phyloP scores from a whole-genome alignment of 2,113 vertebrate genomes.

The Thymallus thymallus region DNA sequence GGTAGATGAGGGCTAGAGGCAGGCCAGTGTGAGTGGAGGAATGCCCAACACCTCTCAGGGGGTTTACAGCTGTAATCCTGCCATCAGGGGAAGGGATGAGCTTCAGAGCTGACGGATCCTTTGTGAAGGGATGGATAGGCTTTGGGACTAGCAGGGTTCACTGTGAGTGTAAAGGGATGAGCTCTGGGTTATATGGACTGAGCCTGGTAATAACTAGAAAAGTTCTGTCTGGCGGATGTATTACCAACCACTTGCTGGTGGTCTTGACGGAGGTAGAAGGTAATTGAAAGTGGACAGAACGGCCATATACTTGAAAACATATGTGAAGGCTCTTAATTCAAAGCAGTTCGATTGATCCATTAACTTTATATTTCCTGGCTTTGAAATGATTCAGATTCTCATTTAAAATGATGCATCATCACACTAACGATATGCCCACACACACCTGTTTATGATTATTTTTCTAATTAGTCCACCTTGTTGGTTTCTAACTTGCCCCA shows the following conservation, averaged over 20 bases:
- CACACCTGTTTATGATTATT: not conserved
- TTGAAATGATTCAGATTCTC: not conserved
- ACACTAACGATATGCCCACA: not conserved
- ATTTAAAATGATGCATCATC: not conserved
- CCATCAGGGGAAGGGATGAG: constrained; percentile 21
- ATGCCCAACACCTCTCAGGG: constrained; percentile 40
- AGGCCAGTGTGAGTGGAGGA: constrained; percentile 8
- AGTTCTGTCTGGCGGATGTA: too few relatives aligned
- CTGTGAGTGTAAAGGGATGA: constrained; percentile 55
- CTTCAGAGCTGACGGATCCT: constrained; percentile 38
- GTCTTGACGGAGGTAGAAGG: not conserved
- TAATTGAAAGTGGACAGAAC: too few relatives aligned
- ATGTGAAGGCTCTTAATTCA: too few relatives aligned
- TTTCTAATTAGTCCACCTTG: not conserved
- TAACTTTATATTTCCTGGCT: not conserved
- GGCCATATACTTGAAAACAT: too few relatives aligned
- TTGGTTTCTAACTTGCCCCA: not conserved
- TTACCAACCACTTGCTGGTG: not conserved
- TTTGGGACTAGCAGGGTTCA: constrained; percentile 42
- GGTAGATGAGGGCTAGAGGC: too few relatives aligned
- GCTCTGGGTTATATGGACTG: constrained; percentile 38
- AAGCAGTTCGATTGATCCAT: too few relatives aligned
- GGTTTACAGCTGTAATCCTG: constrained; percentile 49
- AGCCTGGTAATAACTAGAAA: constrained; percentile 17
- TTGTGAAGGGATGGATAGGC: constrained; percentile 22